Evolutionary conservation across 1,140 invertebrate species (phyloP).

Genomic region (Drosophila insularis): DNA sequence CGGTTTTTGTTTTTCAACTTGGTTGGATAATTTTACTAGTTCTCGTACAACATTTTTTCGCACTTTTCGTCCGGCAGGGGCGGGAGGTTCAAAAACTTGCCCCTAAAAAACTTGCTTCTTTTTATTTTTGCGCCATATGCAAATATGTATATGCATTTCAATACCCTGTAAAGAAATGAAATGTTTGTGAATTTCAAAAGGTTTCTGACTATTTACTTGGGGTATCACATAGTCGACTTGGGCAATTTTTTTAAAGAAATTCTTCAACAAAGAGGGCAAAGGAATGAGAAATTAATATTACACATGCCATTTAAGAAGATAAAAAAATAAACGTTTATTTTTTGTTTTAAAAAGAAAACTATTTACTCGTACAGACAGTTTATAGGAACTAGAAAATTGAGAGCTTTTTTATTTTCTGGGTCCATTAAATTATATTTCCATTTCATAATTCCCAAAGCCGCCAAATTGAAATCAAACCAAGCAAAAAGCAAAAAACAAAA

Average conservation of each 20-base stretch:
- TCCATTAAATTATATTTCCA: not conserved
- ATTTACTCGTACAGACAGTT: too few species aligned
- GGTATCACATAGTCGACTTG: not conserved
- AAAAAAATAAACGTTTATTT: not conserved
- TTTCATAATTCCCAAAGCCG: not conserved
- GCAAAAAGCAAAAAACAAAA: too few species aligned
- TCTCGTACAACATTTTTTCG: conserved; percentile 34
- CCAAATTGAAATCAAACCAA: conserved; percentile 44
- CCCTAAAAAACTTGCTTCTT: not conserved
- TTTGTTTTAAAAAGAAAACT: not conserved
- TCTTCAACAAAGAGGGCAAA: not conserved
- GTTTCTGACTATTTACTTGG: too few species aligned
- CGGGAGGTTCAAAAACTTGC: not conserved
- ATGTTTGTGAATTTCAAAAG: too few species aligned
- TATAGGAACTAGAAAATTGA: too few species aligned
- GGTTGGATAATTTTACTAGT: conserved; percentile 30
- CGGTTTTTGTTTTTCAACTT: conserved; percentile 13
- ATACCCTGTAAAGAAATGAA: not conserved
- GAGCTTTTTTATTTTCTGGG: too few species aligned
- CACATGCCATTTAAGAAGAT: not conserved
- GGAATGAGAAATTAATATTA: not conserved
- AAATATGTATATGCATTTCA: conserved; percentile 14
- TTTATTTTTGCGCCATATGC: not conserved
- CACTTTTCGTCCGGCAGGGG: conserved; percentile 9
- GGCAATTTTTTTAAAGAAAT: not conserved